Evolutionary conservation across 2,888 invertebrate genomes (phyloP), one percentile per base, ranked within the genome.

Genomic region (Ctenicera cuprea): DNA sequence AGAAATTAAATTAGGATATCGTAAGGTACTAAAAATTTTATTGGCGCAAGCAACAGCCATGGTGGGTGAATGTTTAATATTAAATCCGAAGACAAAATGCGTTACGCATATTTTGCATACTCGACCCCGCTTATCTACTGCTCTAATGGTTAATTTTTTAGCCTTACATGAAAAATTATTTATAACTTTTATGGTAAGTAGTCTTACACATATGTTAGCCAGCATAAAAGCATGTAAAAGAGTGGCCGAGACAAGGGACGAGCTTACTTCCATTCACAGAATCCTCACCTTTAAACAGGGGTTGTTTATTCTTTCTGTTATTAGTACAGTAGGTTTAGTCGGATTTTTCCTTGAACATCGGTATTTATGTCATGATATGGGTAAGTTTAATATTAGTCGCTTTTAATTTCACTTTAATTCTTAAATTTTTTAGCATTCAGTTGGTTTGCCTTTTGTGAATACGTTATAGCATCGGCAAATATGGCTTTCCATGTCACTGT

Each of bases 361-460:
- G 80, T 89, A 96, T 78, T 90, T 95, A 78, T 97, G 97, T 87
- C 94, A 95, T 82, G 95, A 95, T 83, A 91, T 96, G 89, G 97
- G 97, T 97, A 89, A 90, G 91, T 86, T 66, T 3, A 12, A 3
- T 50, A 4, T 33, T 4, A 1, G 5, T 33, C 7, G 5, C 4
- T 50, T 50, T 1, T 26, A 1, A 20, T 50, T 20, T 20, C 7
- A 33, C 1, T 33, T 33, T 33, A 33, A 33, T 33, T 33, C n/a
- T 26, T 33, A 9, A 9, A 61, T 64, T 22, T 57, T 90, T 90
- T 90, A 97, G 97, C 97, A 57, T 97, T 97, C 88, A 97, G 96
- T 85, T 95, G 95, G 94, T 97, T 97, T 89, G 96, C 97, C 0
- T 90, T 95, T 71, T 97, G 95, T 87, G 97, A 97, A 87, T 97